Base-by-base conservation (phyloP, 1,140 invertebrate genomes). In the Pachypeltis micranthus region DNA sequence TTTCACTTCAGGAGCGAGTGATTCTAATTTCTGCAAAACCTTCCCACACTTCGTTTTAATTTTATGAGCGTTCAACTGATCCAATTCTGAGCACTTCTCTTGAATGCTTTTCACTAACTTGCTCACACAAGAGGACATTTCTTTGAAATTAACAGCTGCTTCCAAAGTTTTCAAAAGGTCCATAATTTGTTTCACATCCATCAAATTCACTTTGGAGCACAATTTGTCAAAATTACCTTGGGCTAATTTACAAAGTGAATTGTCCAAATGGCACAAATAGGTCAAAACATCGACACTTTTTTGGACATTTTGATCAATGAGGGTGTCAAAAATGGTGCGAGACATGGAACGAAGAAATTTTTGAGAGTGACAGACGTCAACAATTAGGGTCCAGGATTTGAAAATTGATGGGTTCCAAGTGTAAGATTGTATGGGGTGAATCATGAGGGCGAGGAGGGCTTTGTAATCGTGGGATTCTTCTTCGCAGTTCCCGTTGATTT, bases 131-230 rank as follows among this genome's bases (percentile, higher is more conserved):
- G 21, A 21, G 19, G 10, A 16, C 19, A 51, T 10, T 21, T 51
- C 47, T n/a, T 39, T 25, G 26, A 2, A 44, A 34, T 10, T 39
- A 2, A 62, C 21, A 1, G 60, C 24, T 12, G 23, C 54, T 54
- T 62, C 60, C 2, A 47, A 19, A 19, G 54, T 51, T 19, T 28
- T 47, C 21, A 62, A 27, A 2, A 54, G 16, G 16, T 62, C 60
- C 60, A 62, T 54, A 10, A 62, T 44, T 19, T 25, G 39, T 62
- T 62, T 62, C n/a, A 25, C n/a, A 1, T 62, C 60, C 28, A 51
- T 62, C 14, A 24, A 26, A 28, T 24, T n/a, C 24, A 62, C 12
- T 26, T 19, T 26, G 21, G 47, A 21, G 19, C 7, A 4, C 12
- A 51, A 4, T 4, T 10, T 16, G 4, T 51, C 47, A 10, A 51